These are phyloP conservation scores for Jaculus jaculus DNA, from an alignment of 2,113 vertebrate species.

Conservation along the genomic window DNA sequence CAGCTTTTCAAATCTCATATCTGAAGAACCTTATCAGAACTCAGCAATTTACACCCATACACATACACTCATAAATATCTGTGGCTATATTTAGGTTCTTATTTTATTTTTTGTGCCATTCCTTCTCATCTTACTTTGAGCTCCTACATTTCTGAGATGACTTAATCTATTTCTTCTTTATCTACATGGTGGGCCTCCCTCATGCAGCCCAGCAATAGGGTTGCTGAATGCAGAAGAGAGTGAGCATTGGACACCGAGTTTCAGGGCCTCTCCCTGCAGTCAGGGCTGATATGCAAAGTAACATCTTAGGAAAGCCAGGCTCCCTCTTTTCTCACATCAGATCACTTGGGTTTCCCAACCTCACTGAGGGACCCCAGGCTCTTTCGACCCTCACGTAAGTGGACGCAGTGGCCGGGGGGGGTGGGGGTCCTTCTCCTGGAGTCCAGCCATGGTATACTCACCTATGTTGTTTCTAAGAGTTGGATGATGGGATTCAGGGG, in stretches of 20 bases:
- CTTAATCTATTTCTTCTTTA: not conserved
- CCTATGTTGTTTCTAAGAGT: no score
- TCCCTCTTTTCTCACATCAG: not conserved
- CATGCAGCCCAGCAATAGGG: not conserved
- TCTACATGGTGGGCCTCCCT: not conserved
- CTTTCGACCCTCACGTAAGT: not conserved
- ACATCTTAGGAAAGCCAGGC: not conserved
- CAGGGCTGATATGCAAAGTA: not conserved
- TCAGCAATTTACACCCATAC: no score
- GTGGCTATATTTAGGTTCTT: no score
- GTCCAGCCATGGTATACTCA: not conserved
- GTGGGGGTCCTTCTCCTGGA: not conserved
- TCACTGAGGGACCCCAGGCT: not conserved
- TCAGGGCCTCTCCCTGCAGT: no score
- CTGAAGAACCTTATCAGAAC: no score
- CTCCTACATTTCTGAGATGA: not conserved
- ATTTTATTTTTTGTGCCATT: not conserved
- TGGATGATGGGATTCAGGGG: not conserved
- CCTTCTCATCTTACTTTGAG: not conserved
- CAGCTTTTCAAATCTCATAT: not conserved
- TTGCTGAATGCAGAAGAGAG: not conserved
- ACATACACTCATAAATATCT: no score
- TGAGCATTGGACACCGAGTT: no score
- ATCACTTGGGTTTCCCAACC: not conserved
- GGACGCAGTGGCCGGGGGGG: not conserved